A percentile compares a stretch with the other conserved stretches of the same genome.
These are phyloP conservation scores for Clepsis dumicolana DNA, from an alignment of 2,888 invertebrate species.

Conservation along the genomic window DNA sequence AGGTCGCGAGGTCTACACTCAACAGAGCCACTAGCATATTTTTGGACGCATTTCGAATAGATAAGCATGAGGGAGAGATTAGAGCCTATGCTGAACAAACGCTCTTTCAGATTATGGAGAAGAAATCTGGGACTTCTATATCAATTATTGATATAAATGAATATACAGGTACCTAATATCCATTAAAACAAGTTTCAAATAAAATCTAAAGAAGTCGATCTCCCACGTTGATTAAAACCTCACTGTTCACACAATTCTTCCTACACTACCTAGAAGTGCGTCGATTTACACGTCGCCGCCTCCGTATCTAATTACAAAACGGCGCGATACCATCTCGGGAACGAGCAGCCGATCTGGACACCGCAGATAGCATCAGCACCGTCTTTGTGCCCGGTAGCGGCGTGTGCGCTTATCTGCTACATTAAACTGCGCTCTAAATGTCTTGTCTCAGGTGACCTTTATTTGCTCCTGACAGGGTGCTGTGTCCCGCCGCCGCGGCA, in stretches of 20 bases:
- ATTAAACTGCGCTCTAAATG: slow-evolving; percentile 61
- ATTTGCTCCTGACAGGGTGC: slow-evolving; percentile 5
- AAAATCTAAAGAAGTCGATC: neutral
- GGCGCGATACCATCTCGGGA: neutral
- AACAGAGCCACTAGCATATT: no score
- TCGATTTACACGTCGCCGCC: slow-evolving; percentile 14
- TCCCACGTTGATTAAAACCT: neutral
- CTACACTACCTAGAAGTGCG: slow-evolving; percentile 26
- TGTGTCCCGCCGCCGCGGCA: slow-evolving; percentile 13
- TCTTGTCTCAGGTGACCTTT: slow-evolving; percentile 42
- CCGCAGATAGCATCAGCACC: neutral
- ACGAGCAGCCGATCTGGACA: neutral
- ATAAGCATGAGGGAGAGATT: no score
- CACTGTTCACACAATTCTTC: slow-evolving; percentile 4
- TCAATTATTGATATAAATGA: no score
- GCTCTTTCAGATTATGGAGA: no score
- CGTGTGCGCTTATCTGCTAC: slow-evolving; percentile 61
- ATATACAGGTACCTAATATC: no score
- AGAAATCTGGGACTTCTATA: no score
- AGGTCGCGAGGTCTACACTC: no score
- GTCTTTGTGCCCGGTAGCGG: slow-evolving; percentile 35
- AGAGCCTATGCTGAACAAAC: no score
- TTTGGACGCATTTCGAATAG: no score
- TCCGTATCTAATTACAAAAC: slow-evolving; percentile 20
- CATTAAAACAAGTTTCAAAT: no score